phyloP scores from a whole-genome alignment of 2,113 vertebrate species.

The Echinops telfairi region DNA sequence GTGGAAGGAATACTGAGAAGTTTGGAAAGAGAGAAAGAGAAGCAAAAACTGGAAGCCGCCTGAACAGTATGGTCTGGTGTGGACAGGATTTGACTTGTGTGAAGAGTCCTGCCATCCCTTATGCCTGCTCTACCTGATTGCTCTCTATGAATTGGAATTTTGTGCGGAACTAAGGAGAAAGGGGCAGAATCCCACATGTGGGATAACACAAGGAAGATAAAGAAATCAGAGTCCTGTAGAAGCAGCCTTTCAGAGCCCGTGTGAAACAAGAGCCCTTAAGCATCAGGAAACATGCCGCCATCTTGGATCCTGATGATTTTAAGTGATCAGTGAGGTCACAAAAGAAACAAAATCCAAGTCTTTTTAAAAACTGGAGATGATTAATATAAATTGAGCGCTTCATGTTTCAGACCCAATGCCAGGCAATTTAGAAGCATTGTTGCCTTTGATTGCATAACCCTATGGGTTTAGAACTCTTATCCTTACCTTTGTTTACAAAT shows the following conservation, averaged over 20 bases:
- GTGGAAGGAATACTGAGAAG: background rate
- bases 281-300: background rate
- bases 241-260: background rate
- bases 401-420: too few relatives aligned
- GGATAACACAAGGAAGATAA: background rate
- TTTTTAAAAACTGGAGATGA: background rate
- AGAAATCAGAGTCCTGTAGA: background rate
- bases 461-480: too few relatives aligned
- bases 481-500: too few relatives aligned
- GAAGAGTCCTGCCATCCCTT: background rate
- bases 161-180: background rate
- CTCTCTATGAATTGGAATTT: background rate
- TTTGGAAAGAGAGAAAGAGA: background rate
- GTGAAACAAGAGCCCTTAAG: background rate
- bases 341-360: background rate
- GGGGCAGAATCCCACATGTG: background rate
- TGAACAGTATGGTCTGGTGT: fast-evolving
- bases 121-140: background rate
- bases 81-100: background rate
- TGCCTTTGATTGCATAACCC: too few relatives aligned
- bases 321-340: background rate
- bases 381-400: too few relatives aligned
- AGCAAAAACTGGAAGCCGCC: background rate
- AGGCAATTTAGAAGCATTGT: too few relatives aligned
- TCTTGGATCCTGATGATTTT: background rate